Evolutionary conservation across 2,888 invertebrate species (phyloP), one percentile per base, ranked within the genome.

Genomic region (Caenorhabditis sp.): DNA sequence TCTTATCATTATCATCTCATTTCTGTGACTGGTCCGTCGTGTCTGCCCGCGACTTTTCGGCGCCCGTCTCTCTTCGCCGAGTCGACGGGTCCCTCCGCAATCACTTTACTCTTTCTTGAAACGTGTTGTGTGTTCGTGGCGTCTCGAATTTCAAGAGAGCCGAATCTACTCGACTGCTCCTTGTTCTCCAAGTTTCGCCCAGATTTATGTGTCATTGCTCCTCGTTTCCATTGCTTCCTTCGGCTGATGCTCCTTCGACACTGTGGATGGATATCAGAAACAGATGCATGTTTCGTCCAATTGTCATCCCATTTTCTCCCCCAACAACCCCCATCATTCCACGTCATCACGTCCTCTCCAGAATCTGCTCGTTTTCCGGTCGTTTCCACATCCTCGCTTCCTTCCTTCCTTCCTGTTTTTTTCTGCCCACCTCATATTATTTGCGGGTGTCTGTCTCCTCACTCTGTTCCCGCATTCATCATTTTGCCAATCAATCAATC

Each of bases 131-230:
- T 64, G 68, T 64, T 72, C 71, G 67, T 67, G 37, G 64, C 60
- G 53, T 72, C 78, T 78, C 82, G 67, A 69, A 74, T 77, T 72
- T 67, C 76, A 76, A 76, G 40, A n/a, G n/a, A 32, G 74, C 51
- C 5, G 28, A 51, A 58, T 65, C 74, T 58, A 65, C 60, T 37
- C 37, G 60, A 47, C 62, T 64, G 64, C 64, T 47, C 50, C 72
- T 72, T 72, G 72, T 72, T 72, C 64, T 72, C 64, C 72, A 64
- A 72, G 72, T 72, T 72, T 72, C 72, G 35, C 28, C 40, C 55
- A 56, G 53, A 64, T 65, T 74, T 58, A 35, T 60, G 64, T 72
- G 32, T 64, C 62, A 50, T 44, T 28, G 44, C 56, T 62, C 44
- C 51, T 40, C n/a, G 32, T 50, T 13, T 58, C 6, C 15, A 26